These are phyloP conservation scores for Ptiloglossa arizonensis DNA, from an alignment of 1,140 invertebrate species.

Conservation along the genomic window DNA sequence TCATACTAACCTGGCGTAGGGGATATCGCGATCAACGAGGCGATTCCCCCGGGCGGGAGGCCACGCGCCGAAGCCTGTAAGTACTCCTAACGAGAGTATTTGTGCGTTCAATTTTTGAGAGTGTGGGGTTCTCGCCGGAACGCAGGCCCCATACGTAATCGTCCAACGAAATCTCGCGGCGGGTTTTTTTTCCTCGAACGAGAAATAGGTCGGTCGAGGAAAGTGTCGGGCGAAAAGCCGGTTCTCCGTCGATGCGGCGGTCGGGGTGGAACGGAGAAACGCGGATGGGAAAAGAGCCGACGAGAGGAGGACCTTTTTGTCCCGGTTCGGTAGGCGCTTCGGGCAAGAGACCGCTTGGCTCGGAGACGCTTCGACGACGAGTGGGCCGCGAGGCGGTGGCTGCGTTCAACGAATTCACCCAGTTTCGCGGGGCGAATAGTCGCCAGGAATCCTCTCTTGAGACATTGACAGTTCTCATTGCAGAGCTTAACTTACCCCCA, in stretches of 20 bases:
- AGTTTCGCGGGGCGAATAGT: constrained; percentile 35
- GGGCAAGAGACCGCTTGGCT: background rate
- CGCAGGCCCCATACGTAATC: constrained; percentile 44
- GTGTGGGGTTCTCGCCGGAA: constrained; percentile 66
- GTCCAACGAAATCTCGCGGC: background rate
- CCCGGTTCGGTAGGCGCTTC: background rate
- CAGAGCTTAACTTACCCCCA: constrained; percentile 52
- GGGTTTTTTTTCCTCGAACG: no score
- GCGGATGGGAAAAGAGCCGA: background rate
- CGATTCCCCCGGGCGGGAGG: constrained; percentile 80
- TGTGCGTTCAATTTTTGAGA: constrained; percentile 83
- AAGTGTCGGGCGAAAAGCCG: no score
- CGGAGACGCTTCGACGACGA: no score
- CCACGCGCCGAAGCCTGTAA: constrained; percentile 80
- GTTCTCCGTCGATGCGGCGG: no score
- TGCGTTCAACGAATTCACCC: constrained; percentile 20
- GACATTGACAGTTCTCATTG: constrained; percentile 63
- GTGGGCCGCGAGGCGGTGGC: background rate
- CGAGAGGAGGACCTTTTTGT: constrained; percentile 14
- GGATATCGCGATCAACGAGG: constrained; percentile 83
- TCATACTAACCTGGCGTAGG: constrained; percentile 83
- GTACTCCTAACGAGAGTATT: constrained; percentile 77
- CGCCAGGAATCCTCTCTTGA: constrained; percentile 64
- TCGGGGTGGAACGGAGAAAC: no score
- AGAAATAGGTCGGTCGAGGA: no score